Evolutionary conservation across 2,888 invertebrate species (phyloP), one percentile per base, ranked within the genome.

Genomic region (Parnassius smintheus): DNA sequence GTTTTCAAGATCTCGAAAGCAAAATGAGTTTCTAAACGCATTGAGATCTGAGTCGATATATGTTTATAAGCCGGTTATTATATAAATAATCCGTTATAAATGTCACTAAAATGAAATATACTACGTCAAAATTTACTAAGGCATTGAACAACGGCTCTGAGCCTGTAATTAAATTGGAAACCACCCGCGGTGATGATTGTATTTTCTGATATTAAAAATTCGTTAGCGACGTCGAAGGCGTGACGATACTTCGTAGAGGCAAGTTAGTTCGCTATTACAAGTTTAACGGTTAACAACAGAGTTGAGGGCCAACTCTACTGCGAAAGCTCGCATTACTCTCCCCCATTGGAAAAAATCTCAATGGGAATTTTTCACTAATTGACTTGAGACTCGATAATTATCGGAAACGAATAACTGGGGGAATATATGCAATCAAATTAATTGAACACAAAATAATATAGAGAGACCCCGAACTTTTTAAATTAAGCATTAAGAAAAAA

Each of bases 141-240:
- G 35, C 35, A 35, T 50, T 50, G 13, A 50, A 50, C 18, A 10
- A 41, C 11, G 12, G 13, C 83, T 80, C 85, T 85, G 85, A 89
- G 85, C 87, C 88, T 84, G 85, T 86, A 88, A 90, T 90, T 88
- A 85, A 82, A 78, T 75, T 72, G 76, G 74, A 79, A 80, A 80
- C 81, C 67, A 73, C 70, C 79, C 78, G 81, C 81, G 75, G 75
- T 76, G 70, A 75, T 80, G 78, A 77, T 54, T 42, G 49, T 50
- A 12, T 46, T 25, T 25, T 56, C 18, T n/a, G 52, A 76, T 80
- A 83, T 86, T 83, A 83, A 83, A 86, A 83, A 86, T 82, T 83
- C 83, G 81, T 86, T 82, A 81, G 75, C 77, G 76, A 74, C 74
- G 75, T 76, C 68, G 77, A 76, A 84, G 83, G 85, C 82, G 87